Percentiles rank a stretch among this genome's conserved stretches.
Conservation (phyloP, 2,113 vertebrate genomes). For the Campylorhamphus procurvoides region DNA sequence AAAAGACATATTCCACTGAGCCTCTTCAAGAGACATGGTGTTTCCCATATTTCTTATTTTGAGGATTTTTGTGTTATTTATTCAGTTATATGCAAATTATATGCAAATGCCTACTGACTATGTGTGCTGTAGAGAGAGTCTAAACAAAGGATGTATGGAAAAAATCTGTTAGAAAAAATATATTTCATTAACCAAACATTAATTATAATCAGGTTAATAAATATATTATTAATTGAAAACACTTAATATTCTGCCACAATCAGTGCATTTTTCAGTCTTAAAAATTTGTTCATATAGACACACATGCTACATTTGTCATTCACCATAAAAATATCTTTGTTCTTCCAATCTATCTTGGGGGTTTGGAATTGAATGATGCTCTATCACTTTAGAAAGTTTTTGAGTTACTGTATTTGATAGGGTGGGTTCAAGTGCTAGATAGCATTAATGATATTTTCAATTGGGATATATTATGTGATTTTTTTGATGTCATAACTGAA, state of each 20-base stretch:
- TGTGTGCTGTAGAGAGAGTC: background rate
- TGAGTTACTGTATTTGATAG: background rate
- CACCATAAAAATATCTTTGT: background rate
- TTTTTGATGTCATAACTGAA: background rate
- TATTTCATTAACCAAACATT: background rate
- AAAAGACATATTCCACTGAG: background rate
- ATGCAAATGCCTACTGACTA: background rate
- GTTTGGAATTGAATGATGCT: background rate
- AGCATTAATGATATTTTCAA: background rate
- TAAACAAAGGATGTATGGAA: background rate
- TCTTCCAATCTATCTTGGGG: background rate
- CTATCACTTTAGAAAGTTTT: background rate
- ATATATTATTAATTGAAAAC: background rate
- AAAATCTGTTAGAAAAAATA: background rate
- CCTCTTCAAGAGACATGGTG: background rate
- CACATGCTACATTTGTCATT: background rate
- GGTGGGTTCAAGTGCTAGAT: background rate
- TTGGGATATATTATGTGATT: background rate
- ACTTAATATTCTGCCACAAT: background rate
- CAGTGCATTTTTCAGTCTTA: background rate
- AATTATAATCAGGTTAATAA: background rate
- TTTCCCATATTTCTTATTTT: background rate
- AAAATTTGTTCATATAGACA: background rate
- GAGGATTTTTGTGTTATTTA: background rate
- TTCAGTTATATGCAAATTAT: background rate